Conservation (phyloP, 2,888 invertebrate species). For the Hanleya hanleyi region DNA sequence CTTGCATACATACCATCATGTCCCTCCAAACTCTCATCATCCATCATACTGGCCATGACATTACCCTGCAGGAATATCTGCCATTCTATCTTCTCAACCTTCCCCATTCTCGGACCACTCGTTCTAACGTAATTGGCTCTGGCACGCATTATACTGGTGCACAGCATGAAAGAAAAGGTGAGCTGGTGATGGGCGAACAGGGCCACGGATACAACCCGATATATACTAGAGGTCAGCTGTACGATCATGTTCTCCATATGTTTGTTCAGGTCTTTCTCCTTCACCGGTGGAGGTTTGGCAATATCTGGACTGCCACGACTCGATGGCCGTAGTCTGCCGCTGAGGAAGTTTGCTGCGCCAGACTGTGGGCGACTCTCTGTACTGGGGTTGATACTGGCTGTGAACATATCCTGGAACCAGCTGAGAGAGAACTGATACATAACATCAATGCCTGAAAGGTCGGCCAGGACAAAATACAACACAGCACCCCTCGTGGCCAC, state of each 20-base stretch:
- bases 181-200: slow-evolving; percentile 72
- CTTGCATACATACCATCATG: slow-evolving; percentile 69
- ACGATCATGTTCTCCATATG: slow-evolving; percentile 40
- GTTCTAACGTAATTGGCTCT: slow-evolving; percentile 22
- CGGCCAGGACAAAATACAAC: slow-evolving; percentile 71
- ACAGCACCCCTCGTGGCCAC: slow-evolving; percentile 72
- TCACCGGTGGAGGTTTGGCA: neutral
- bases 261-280: neutral
- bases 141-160: slow-evolving; percentile 67
- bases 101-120: neutral
- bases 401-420: slow-evolving; percentile 72
- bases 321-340: slow-evolving; percentile 23
- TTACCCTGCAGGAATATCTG: slow-evolving; percentile 68
- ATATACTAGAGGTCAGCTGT: slow-evolving; percentile 66
- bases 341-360: slow-evolving; percentile 4
- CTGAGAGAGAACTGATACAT: slow-evolving; percentile 74
- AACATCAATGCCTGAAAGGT: slow-evolving; percentile 69
- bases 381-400: slow-evolving; percentile 57
- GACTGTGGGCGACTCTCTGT: slow-evolving; percentile 20
- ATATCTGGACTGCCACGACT: neutral
- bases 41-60: slow-evolving; percentile 66
- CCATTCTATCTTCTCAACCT: too few species aligned
- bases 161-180: slow-evolving; percentile 71
- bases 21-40: slow-evolving; percentile 49
- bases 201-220: slow-evolving; percentile 69